Conservation (phyloP, 2,888 invertebrate genomes). For the Cantharis nigra region DNA sequence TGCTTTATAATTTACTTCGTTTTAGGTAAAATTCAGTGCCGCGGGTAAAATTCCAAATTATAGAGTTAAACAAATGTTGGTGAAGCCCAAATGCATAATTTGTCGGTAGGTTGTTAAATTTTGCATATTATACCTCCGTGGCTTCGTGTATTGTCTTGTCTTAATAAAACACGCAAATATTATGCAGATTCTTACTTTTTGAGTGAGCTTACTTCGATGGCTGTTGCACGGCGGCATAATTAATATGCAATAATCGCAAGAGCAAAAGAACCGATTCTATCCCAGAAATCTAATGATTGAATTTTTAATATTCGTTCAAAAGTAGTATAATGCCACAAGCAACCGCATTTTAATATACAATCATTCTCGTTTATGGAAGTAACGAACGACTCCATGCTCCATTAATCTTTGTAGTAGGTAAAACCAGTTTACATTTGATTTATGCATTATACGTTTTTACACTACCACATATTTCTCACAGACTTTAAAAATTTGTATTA, state of each 20-base stretch:
- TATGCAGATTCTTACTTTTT: background rate
- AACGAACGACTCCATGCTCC: slow-evolving; percentile 17
- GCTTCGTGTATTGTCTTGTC: background rate
- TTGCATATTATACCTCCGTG: background rate
- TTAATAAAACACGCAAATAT: background rate
- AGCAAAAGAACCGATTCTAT: background rate
- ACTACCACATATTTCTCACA: slow-evolving; percentile 12
- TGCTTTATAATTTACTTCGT: background rate
- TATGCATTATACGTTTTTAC: slow-evolving; percentile 16
- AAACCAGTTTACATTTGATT: slow-evolving; percentile 18
- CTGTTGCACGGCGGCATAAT: background rate
- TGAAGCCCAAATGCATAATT: background rate
- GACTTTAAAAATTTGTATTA: slow-evolving; percentile 13
- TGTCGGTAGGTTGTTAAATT: background rate
- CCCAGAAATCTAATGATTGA: background rate
- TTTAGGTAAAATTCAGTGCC: background rate
- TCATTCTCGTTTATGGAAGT: slow-evolving; percentile 21
- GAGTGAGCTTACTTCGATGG: background rate
- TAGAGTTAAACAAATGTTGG: background rate
- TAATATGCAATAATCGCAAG: background rate
- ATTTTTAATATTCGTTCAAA: background rate
- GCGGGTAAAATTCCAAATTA: background rate
- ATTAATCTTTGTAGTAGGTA: slow-evolving; percentile 19
- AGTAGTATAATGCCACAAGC: background rate
- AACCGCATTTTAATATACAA: slow-evolving; percentile 10